Evolutionary conservation across 2,113 vertebrate species (phyloP).

Genomic region (Phaethon lepturus): DNA sequence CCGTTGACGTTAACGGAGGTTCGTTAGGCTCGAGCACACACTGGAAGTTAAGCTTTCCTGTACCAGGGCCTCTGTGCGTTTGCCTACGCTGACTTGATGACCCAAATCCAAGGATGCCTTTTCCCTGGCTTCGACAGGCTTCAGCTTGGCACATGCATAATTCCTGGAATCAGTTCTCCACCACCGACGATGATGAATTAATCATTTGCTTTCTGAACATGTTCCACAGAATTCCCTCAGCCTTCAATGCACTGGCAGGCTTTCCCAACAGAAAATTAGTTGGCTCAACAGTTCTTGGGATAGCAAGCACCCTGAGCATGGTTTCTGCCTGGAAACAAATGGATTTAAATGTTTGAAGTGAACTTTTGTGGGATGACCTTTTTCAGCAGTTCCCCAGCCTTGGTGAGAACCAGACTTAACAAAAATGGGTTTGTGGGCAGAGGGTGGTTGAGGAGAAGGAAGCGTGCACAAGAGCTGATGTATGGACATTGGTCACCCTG

Average conservation of each 20-base stretch:
- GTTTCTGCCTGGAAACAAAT: slow-evolving; percentile 17
- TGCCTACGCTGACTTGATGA: slow-evolving; percentile 18
- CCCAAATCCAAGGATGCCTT: slow-evolving; percentile 47
- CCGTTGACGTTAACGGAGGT: neutral
- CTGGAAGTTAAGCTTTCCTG: slow-evolving; percentile 25
- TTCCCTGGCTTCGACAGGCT: slow-evolving; percentile 29
- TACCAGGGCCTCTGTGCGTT: neutral
- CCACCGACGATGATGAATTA: slow-evolving; percentile 46
- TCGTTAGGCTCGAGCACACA: neutral
- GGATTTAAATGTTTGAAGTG: neutral
- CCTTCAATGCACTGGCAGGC: slow-evolving; percentile 27
- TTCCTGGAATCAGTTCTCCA: slow-evolving; percentile 55
- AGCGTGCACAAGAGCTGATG: neutral
- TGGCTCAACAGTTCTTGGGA: slow-evolving; percentile 38
- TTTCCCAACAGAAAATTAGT: slow-evolving; percentile 53
- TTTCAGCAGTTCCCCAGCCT: neutral
- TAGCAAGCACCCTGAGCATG: neutral
- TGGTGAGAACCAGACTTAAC: neutral
- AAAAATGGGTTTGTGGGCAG: neutral
- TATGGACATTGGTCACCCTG: neutral
- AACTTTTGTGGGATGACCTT: neutral
- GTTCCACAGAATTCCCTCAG: slow-evolving; percentile 63
- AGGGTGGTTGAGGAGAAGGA: neutral
- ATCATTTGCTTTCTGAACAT: slow-evolving; percentile 49
- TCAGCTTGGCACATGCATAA: slow-evolving; percentile 3